These are phyloP conservation scores for Onychorhynchus coronatus DNA, from an alignment of 2,113 vertebrate species.

Conservation along the genomic window DNA sequence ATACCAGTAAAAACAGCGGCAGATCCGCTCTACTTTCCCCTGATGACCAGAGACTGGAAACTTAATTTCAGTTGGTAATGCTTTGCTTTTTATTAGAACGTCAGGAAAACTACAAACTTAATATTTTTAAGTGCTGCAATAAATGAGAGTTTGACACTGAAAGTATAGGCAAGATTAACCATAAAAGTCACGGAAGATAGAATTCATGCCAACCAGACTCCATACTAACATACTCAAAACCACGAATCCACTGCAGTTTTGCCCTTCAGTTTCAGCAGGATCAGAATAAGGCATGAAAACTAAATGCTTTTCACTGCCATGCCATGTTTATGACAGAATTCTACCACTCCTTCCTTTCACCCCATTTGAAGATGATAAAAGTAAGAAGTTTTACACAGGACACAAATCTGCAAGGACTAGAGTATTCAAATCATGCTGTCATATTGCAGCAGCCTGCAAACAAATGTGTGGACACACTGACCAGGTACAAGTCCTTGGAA, in stretches of 20 bases:
- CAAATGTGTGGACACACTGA: slow-evolving; percentile 45
- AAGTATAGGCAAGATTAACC: background rate
- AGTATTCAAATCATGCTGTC: background rate
- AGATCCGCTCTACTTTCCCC: background rate
- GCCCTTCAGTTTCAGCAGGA: background rate
- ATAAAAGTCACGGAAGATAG: background rate
- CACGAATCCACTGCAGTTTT: background rate
- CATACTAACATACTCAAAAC: background rate
- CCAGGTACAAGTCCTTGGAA: slow-evolving; percentile 45
- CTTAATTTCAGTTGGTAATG: background rate
- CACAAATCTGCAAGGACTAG: background rate
- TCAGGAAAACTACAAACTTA: background rate
- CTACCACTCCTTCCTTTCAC: background rate
- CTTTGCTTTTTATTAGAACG: background rate
- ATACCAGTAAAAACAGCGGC: background rate
- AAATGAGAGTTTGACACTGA: background rate
- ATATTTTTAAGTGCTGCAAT: background rate
- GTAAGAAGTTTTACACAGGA: background rate
- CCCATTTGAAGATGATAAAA: background rate
- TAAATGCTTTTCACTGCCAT: background rate
- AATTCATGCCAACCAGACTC: background rate
- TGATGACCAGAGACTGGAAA: background rate
- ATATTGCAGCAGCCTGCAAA: background rate
- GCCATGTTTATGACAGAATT: background rate
- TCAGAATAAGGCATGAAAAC: background rate